Evolutionary conservation across 2,113 vertebrate species (phyloP).

Genomic region (Polypterus bichir): DNA sequence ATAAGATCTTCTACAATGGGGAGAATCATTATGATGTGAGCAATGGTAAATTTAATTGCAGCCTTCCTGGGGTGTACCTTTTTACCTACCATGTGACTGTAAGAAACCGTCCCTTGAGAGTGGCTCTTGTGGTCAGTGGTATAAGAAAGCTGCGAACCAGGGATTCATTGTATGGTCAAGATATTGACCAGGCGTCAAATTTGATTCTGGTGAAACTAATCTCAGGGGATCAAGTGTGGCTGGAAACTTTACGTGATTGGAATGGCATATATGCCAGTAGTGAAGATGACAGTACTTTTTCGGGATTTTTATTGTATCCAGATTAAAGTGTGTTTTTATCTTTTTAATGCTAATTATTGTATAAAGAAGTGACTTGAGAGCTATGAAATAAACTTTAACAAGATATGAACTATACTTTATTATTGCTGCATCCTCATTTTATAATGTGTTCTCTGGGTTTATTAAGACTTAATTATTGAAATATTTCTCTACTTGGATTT

Average conservation of each 20-base stretch:
- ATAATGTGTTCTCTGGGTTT: no score
- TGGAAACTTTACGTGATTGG: conserved; percentile 84
- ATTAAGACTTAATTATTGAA: no score
- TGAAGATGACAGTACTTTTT: conserved; percentile 88
- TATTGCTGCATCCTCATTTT: background rate
- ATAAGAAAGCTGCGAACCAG: conserved; percentile 64
- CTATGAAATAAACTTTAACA: background rate
- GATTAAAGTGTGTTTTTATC: conserved; percentile 34
- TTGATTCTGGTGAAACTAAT: conserved; percentile 66
- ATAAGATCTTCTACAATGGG: conserved; percentile 78
- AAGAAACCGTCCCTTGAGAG: conserved; percentile 68
- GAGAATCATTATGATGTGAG: conserved; percentile 65
- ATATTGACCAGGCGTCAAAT: conserved; percentile 85
- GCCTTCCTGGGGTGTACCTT: conserved; percentile 69
- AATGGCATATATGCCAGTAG: conserved; percentile 76
- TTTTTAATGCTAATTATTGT: background rate
- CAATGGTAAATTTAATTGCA: conserved; percentile 76
- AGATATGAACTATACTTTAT: conserved; percentile 1
- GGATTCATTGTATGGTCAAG: conserved; percentile 81
- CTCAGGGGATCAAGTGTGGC: conserved; percentile 79
- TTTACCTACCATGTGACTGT: conserved; percentile 88
- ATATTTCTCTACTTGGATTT: no score
- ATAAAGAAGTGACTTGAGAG: background rate
- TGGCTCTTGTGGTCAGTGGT: conserved; percentile 71
- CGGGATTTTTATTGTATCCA: conserved; percentile 81